Percentiles rank a stretch among this genome's conserved stretches.
These are phyloP conservation scores for Erannis defoliaria DNA, from an alignment of 2,888 invertebrate genomes.

Conservation along the genomic window DNA sequence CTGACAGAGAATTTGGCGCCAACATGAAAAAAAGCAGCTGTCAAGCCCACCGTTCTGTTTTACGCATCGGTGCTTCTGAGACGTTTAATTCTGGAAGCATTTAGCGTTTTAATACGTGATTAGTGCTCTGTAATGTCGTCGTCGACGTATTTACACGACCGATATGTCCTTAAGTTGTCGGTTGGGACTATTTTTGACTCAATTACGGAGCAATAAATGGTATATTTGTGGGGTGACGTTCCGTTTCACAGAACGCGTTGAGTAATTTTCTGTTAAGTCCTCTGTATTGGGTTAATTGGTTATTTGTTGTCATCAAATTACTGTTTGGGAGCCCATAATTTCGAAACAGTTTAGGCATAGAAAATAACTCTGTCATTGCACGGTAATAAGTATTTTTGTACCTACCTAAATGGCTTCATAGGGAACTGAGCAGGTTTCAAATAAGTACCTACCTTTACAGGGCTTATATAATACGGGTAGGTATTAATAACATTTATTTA, in stretches of 20 bases:
- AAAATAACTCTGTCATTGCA: conserved; percentile 11
- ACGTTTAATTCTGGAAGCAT: conserved; percentile 57
- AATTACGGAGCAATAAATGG: conserved; percentile 48
- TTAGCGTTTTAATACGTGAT: conserved; percentile 64
- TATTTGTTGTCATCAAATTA: conserved; percentile 46
- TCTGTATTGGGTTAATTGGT: conserved; percentile 42
- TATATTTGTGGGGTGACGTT: conserved; percentile 43
- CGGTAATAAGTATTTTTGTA: background rate
- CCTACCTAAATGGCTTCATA: conserved; percentile 5
- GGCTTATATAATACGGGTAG: too few relatives aligned
- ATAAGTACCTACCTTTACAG: too few relatives aligned
- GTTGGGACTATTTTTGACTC: conserved; percentile 50
- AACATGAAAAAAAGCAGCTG: conserved; percentile 51
- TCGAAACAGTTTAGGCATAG: conserved; percentile 10
- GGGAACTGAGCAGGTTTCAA: too few relatives aligned
- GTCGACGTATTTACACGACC: conserved; percentile 65
- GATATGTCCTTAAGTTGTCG: conserved; percentile 52
- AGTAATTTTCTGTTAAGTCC: conserved; percentile 52
- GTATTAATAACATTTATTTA: too few relatives aligned
- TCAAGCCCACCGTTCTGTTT: conserved; percentile 55
- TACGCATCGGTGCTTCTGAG: conserved; percentile 47
- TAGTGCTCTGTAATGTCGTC: conserved; percentile 60
- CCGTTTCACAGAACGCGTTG: conserved; percentile 47
- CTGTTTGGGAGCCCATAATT: conserved; percentile 18
- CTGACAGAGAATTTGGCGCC: conserved; percentile 76